Conservation (phyloP, 2,888 invertebrate genomes). For the Rotaria sp. region DNA sequence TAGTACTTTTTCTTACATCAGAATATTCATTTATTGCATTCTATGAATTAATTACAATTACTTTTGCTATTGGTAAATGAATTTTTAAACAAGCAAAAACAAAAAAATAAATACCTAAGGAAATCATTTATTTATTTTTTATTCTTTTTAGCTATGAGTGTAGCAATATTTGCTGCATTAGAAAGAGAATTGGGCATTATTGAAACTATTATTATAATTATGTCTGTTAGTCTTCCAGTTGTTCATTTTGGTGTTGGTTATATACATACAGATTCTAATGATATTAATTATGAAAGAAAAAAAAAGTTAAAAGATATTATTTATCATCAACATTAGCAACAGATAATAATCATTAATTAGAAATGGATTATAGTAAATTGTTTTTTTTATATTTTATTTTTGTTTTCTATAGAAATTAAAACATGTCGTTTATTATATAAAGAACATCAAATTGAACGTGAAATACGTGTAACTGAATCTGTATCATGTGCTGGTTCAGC, state of each 20-base stretch:
- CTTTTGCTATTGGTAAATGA: conserved; percentile 70
- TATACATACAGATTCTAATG: conserved; percentile 44
- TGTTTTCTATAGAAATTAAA: neutral
- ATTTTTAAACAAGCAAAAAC: too few relatives aligned
- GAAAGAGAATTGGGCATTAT: conserved; percentile 82
- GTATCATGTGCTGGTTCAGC: conserved; percentile 67
- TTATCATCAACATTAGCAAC: neutral
- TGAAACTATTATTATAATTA: conserved; percentile 81
- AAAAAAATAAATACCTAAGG: too few relatives aligned
- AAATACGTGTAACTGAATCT: conserved; percentile 29
- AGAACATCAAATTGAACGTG: conserved; percentile 28
- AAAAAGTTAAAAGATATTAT: neutral
- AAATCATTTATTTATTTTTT: too few relatives aligned
- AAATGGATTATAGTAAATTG: too few relatives aligned
- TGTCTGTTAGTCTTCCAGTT: conserved; percentile 79
- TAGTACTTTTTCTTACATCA: conserved; percentile 74
- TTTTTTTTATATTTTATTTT: too few relatives aligned
- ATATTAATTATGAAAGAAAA: conserved; percentile 10
- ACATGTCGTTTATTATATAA: neutral
- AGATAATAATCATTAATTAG: too few relatives aligned
- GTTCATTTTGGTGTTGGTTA: conserved; percentile 78
- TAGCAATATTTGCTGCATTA: conserved; percentile 57
- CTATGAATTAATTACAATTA: conserved; percentile 75
- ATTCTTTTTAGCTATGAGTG: conserved; percentile 73
- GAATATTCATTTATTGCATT: conserved; percentile 73